These are phyloP conservation scores for Craniophora ligustri DNA, from an alignment of 2,888 invertebrate species.

Conservation along the genomic window DNA sequence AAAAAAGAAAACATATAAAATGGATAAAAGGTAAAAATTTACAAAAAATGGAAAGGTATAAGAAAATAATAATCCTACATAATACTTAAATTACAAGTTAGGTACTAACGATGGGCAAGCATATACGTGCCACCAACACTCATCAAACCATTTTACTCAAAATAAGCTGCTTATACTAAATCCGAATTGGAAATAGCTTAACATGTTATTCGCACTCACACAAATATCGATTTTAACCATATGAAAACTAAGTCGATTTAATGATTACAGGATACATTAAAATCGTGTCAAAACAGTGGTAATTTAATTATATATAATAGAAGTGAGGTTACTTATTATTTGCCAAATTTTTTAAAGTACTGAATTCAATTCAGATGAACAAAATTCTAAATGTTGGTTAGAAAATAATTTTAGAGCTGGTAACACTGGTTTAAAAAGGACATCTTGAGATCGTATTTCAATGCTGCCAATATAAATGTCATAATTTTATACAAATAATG, in stretches of 20 bases:
- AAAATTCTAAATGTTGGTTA: constrained; percentile 1
- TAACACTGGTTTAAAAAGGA: constrained; percentile 18
- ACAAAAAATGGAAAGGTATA: constrained; percentile 31
- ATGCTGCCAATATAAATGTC: constrained; percentile 25
- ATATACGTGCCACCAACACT: constrained; percentile 23
- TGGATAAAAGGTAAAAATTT: constrained; percentile 48
- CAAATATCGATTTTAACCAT: too few relatives aligned
- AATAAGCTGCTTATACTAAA: background rate
- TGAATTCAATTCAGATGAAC: too few relatives aligned
- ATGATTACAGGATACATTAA: too few relatives aligned
- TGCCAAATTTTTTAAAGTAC: too few relatives aligned
- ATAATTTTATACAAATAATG: background rate
- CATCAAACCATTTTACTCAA: constrained; percentile 4
- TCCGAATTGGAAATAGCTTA: background rate
- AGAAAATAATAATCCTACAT: constrained; percentile 40
- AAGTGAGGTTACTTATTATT: too few relatives aligned
- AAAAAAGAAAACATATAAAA: constrained; percentile 62
- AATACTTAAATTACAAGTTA: constrained; percentile 52
- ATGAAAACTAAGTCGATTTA: too few relatives aligned
- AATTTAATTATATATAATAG: too few relatives aligned
- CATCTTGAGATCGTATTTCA: constrained; percentile 40
- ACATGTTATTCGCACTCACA: too few relatives aligned
- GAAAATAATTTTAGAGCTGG: constrained; percentile 17
- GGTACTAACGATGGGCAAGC: constrained; percentile 57
- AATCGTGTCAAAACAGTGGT: too few relatives aligned